These are phyloP conservation scores for Passer montanus DNA, from an alignment of 2,113 vertebrate genomes.

Conservation along the genomic window DNA sequence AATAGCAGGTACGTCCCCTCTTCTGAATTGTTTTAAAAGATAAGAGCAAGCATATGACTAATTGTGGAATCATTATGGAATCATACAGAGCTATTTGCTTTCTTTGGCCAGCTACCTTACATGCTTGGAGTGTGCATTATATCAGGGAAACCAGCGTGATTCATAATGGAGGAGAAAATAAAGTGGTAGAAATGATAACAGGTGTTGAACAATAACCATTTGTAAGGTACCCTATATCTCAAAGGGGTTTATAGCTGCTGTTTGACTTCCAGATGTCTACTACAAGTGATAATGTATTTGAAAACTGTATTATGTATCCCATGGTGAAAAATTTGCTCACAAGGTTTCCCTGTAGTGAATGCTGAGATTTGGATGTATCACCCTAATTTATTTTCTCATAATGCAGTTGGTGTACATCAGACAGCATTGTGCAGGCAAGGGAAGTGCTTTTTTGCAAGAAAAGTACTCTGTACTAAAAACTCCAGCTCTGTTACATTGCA, in stretches of 20 bases:
- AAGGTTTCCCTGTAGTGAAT: background rate
- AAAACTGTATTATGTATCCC: background rate
- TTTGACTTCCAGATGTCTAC: slow-evolving; percentile 4
- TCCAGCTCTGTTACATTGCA: background rate
- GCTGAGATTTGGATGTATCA: background rate
- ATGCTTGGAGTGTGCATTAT: background rate
- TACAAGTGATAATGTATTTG: background rate
- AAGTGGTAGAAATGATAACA: background rate
- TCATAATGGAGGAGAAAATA: background rate
- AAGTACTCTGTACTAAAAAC: background rate
- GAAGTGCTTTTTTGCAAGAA: background rate
- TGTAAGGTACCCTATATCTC: background rate
- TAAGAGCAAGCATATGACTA: background rate
- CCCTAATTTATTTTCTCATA: background rate
- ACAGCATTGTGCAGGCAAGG: background rate
- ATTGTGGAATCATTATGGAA: background rate
- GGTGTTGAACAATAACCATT: background rate
- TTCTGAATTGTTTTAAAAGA: background rate
- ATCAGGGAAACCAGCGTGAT: background rate
- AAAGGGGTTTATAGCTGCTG: background rate
- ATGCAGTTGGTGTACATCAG: background rate
- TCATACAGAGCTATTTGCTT: background rate
- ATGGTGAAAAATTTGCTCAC: background rate
- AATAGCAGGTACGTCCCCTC: background rate
- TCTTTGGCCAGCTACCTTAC: background rate